Base-by-base conservation (phyloP, 2,888 invertebrate genomes). In the Pogonocherus hispidulus region DNA sequence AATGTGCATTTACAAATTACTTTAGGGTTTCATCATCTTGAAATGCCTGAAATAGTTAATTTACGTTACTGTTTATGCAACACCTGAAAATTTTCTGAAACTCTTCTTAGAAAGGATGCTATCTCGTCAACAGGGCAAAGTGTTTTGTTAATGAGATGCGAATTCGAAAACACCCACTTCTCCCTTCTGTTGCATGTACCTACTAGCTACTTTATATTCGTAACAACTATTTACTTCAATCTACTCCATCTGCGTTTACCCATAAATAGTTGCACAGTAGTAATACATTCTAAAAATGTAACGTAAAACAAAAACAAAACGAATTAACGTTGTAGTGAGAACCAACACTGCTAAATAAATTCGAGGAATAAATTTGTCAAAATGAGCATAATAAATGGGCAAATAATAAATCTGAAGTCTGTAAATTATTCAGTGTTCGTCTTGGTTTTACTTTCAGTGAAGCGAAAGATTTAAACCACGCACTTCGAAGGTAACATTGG, bases 381-480 rank as follows among this genome's bases (percentile, higher is more conserved):
- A 59, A 59, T 59, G 27, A 32, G 65, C 66, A 66, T 70, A 72
- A 72, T 70, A 70, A 70, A 70, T 66, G 63, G 66, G 55, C 67
- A 65, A 70, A 72, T 67, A 69, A 72, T 72, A 72, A 72, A 74
- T 72, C 74, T 71, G 59, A 63, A 59, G 66, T 62, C 67, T 46
- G 72, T 79, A 80, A 81, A 80, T 80, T 80, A 82, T 81, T 80
- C 81, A 78, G 78, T 76, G 78, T 78, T 79, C 76, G 79, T 80
- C 79, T 76, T 77, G 80, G 77, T 83, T 76, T 82, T 81, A 80
- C 80, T 81, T 79, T 78, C 78, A 73, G 73, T 71, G 78, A 72
- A 74, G 74, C 76, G 78, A 80, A 81, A 82, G 82, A 83, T 83
- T 83, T 83, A 82, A 83, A 81, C 76, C 80, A 79, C 78, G 79